Base-by-base conservation (phyloP, 2,888 invertebrate species). In the Stenurella melanura region DNA sequence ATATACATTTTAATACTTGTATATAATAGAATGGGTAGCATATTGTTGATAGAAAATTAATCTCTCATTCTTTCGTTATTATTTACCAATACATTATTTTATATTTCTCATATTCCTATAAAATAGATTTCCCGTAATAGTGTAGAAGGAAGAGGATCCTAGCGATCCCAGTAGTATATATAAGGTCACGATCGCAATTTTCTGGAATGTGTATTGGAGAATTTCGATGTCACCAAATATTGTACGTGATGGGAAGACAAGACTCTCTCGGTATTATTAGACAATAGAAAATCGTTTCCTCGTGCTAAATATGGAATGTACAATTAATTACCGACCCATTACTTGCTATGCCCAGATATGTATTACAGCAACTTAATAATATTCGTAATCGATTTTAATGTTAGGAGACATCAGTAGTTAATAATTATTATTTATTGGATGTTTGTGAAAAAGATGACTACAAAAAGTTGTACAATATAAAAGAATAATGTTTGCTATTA, bases 181-280 rank as follows among this genome's bases (percentile, higher is more conserved):
- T 82, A 85, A 85, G 82, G 83, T 85, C 85, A 85, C 88, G 87
- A 88, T 86, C 85, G 87, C 88, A 88, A 87, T 88, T 87, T 87
- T 85, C 85, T 83, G 79, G 85, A 86, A 88, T 86, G 87, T 86
- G 85, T 88, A 87, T 87, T 86, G 87, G 86, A 85, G 86, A 88
- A 88, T 86, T 86, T 85, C 86, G 86, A 87, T 87, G 85, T 86
- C 85, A 84, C 83, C 85, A 84, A 87, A 87, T 87, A 85, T 87
- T 84, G 86, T 87, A 88, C 88, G 88, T 88, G 88, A 87, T 86
- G 83, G 81, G 86, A 86, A 86, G 82, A 76, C 81, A 76, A 80
- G 82, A 85, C 81, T 84, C 80, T 76, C 76, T 79, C 63, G 82
- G 78, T 80, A 79, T 80, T 84, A 84, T 83, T 83, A 84, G 83